Evolutionary conservation across 2,888 invertebrate species (phyloP), one percentile per base, ranked within the genome.

Genomic region (Oegoconia quadripuncta): DNA sequence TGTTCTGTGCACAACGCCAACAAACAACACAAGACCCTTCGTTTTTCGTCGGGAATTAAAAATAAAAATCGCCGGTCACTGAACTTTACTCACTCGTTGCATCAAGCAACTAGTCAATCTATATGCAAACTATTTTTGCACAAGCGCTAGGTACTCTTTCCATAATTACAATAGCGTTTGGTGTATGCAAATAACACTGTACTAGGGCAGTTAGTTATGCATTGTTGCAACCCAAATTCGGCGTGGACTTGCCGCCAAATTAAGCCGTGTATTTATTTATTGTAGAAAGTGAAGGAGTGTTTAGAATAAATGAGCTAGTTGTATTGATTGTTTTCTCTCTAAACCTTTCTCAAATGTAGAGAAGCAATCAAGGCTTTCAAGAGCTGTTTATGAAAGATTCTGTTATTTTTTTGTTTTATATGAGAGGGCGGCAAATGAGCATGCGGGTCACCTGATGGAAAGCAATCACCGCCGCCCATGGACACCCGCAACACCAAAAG

Each of bases 221-320:
- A 44, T 52, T 42, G 48, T 51, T 40, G 39, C 44, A 11, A 52
- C 52, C 45, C 42, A 41, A 52, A 55, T 52, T 14, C 9, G 20
- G 12, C 14, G 39, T 37, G 31, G n/a, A n/a, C n/a, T n/a, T 30
- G 15, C 36, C 29, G 38, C 49, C 54, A 46, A 64, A 63, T 58
- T 48, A 45, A 55, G 53, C 53, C 50, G 40, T 50, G 42, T 49
- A 41, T 35, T 33, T 37, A 37, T 46, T 44, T 47, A 42, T 49
- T 4, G 58, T 74, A 54, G 74, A 74, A 74, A 74, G 74, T 69
- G 55, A 51, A 39, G 40, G 45, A 48, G 46, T 44, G 55, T 37
- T 43, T 44, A 36, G 54, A 50, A 44, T 55, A 53, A 48, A 42
- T 42, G 48, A 31, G 34, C 31, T 12, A 26, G 23, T 15, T 23